phyloP scores from a whole-genome alignment of 2,888 invertebrate species.

The Eumerus sabulonum region DNA sequence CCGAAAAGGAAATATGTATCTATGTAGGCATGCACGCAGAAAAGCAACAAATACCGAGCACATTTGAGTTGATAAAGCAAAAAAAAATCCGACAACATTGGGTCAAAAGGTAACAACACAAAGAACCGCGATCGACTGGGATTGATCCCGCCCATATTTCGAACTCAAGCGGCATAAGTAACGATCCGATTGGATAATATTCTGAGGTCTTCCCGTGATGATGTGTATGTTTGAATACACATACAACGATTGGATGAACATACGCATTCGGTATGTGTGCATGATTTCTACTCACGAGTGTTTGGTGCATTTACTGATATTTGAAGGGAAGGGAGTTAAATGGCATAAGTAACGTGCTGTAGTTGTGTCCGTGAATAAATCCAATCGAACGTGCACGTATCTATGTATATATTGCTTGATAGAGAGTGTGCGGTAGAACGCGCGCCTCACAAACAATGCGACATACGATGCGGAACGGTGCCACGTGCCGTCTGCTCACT shows the following conservation, averaged over 20 bases:
- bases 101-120: background rate
- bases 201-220: background rate
- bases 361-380: background rate
- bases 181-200: conserved; percentile 53
- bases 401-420: background rate
- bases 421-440: conserved; percentile 12
- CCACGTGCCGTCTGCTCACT: conserved; percentile 59
- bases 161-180: conserved; percentile 34
- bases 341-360: background rate
- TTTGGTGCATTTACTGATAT: conserved; percentile 3
- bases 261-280: too few species aligned
- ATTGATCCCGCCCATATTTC: conserved; percentile 55
- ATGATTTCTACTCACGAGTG: too few species aligned
- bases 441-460: conserved; percentile 46
- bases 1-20: too few species aligned
- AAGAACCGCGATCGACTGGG: background rate
- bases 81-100: background rate
- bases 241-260: too few species aligned
- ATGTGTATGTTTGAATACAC: conserved; percentile 1
- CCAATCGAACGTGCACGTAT: background rate
- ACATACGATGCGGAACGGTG: conserved; percentile 52
- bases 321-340: conserved; percentile 52
- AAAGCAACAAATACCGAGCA: background rate
- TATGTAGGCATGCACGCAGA: background rate
- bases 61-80: background rate